Evolutionary conservation across 2,888 invertebrate species (phyloP), one percentile per base, ranked within the genome.

Genomic region (Oscheius sp.): DNA sequence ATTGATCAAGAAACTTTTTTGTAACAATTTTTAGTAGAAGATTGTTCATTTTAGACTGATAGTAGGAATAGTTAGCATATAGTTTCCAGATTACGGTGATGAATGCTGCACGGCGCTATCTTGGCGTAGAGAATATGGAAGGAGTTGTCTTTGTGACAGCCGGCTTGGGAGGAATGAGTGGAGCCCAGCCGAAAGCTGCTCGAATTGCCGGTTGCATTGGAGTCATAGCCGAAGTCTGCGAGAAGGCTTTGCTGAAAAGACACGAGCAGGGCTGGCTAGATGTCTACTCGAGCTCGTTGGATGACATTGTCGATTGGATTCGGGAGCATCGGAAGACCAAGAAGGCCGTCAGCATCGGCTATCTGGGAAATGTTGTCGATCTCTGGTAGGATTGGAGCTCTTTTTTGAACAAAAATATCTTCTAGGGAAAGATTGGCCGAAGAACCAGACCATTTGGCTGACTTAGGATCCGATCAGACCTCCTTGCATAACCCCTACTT

Each of bases 111-210:
- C 84, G 90, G 65, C 89, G 89, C 72, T 89, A 90, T 77, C 83
- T 90, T 39, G 87, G 88, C 0, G 76, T 85, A 0, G 86, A 87
- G 45, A 87, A 88, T 64, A 82, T 91, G 73, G 82, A 87, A 2
- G 90, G 90, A 39, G 72, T 76, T 57, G 81, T 81, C 20, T 90
- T 90, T 77, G 86, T 91, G 29, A 90, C 90, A 0, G 89, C 90
- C 1, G 91, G 91, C 0, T 87, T 91, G 3, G 91, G 91, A 8
- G 82, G 81, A 65, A 79, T 79, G 81, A 72, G 70, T 55, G 91
- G 91, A 1, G 91, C 91, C 0, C 91, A 91, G 83, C 89, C 91
- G 2, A 91, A 91, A 83, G 91, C 91, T 1, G 90, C 90, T 1
- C 89, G 89, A 39, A 90, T 91, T 68, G 88, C 89, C 70, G 91